A percentile compares a stretch with the other conserved stretches of the same genome.
Conservation (phyloP, 2,888 invertebrate species). For the Philereme transversata region DNA sequence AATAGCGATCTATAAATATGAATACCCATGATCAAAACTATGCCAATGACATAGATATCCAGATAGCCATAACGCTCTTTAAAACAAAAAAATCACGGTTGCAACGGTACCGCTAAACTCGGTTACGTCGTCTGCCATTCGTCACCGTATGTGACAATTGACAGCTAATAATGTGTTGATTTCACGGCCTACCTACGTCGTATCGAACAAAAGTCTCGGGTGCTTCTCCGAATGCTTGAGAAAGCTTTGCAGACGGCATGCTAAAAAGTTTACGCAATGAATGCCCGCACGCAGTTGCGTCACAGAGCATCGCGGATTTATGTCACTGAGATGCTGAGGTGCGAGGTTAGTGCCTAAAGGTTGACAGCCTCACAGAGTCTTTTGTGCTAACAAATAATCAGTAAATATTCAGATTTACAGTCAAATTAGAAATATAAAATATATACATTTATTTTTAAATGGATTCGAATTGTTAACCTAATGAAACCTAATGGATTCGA, state of each 20-base stretch:
- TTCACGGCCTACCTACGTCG: slow-evolving; percentile 62
- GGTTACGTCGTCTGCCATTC: slow-evolving; percentile 67
- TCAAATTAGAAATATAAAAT: too few species aligned
- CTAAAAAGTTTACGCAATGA: slow-evolving; percentile 78
- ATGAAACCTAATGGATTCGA: too few species aligned
- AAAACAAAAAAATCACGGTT: slow-evolving; percentile 31
- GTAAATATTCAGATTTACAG: too few species aligned
- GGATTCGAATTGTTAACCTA: too few species aligned
- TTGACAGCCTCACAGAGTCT: slow-evolving; percentile 22
- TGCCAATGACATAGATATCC: neutral
- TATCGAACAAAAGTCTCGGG: slow-evolving; percentile 66
- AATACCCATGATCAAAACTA: neutral
- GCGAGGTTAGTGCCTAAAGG: slow-evolving; percentile 34
- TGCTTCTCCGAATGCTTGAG: slow-evolving; percentile 68
- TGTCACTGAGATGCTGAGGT: slow-evolving; percentile 49
- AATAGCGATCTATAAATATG: too few species aligned
- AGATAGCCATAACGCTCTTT: slow-evolving; percentile 10
- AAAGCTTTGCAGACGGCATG: slow-evolving; percentile 77
- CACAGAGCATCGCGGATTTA: slow-evolving; percentile 60
- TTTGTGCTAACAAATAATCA: neutral
- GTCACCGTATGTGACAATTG: slow-evolving; percentile 57
- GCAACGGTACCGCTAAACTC: slow-evolving; percentile 63
- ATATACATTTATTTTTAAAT: too few species aligned
- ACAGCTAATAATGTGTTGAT: slow-evolving; percentile 63
- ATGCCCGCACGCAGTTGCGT: slow-evolving; percentile 57